Percentiles rank a stretch among this genome's conserved stretches.
These are phyloP conservation scores for Gallinago jamesoni DNA, from an alignment of 2,113 vertebrate genomes.

Conservation along the genomic window DNA sequence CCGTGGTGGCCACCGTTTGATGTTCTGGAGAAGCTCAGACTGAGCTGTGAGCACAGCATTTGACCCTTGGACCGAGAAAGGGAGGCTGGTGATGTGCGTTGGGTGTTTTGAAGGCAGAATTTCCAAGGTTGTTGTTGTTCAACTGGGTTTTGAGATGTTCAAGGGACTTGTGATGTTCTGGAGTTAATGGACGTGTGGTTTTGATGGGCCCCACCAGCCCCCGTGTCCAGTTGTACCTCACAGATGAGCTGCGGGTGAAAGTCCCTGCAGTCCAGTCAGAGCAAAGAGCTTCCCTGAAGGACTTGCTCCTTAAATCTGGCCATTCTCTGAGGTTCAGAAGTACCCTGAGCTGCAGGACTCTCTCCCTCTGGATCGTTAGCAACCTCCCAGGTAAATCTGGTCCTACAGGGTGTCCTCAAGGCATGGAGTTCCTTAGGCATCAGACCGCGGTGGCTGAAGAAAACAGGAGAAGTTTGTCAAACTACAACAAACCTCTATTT, in stretches of 20 bases:
- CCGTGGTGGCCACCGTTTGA: accelerated
- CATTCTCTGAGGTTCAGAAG: background rate
- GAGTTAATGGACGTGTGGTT: background rate
- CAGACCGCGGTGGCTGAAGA: background rate
- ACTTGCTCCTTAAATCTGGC: background rate
- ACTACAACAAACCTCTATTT: background rate
- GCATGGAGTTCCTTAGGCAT: background rate
- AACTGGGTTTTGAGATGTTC: background rate
- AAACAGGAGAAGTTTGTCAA: background rate
- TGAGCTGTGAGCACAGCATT: background rate
- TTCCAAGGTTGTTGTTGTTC: background rate
- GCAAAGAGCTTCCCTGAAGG: background rate
- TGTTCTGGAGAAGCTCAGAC: background rate
- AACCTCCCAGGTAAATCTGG: background rate
- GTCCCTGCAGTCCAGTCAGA: background rate
- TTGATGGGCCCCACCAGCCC: background rate
- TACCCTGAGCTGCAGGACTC: background rate
- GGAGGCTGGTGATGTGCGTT: too few species aligned
- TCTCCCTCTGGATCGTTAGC: background rate
- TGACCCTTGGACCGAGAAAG: background rate
- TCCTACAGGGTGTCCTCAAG: background rate
- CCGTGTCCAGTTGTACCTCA: accelerated
- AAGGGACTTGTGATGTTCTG: background rate
- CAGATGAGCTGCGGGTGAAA: background rate
- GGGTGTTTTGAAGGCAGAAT: background rate